Base-by-base conservation (phyloP, 2,888 invertebrate species). In the Nasonia oneida region DNA sequence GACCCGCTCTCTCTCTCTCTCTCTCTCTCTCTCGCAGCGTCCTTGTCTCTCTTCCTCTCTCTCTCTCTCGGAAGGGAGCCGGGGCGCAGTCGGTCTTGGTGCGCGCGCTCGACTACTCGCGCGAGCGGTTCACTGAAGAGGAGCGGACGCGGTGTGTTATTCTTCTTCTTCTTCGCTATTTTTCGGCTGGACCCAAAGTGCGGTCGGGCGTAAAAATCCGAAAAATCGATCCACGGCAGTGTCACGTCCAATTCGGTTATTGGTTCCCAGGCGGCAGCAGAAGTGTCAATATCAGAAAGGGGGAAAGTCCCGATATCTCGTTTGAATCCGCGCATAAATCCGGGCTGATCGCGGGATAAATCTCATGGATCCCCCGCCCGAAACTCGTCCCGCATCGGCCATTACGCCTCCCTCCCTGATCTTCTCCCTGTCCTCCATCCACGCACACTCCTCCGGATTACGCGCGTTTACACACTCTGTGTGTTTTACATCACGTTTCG, bases 11-110 rank as follows among this genome's bases (percentile, higher is more conserved):
- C 37, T 18, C 67, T 14, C 37, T 37, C 67, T 5, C 15, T 33
- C 42, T 29, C 61, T n/a, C 14, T 23, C 47, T 18, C 67, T 14
- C 37, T 37, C 67, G 23, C 23, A 23, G 23, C 23, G 23, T 23
- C 23, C 23, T 23, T 23, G 23, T 5, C 15, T 33, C 42, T 29
- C 29, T 29, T 1, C 1, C 29, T 29, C 23, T n/a, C 81, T 33
- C 81, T 33, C 29, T 29, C 23, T n/a, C 81, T 33, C 37, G 50
- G 23, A 33, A 42, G 47, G 5, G 6, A 39, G 23, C 79, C 18
- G 67, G 61, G 61, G 61, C 78, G 78, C 77, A 73, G 78, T 80
- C 70, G 80, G 70, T 50, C 80, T 47, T 71, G 50, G 50, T 53
- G 23, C 71, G 78, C 18, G 80, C 39, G 77, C 47, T 39, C 42